These are phyloP conservation scores for Lithobates sylvaticus DNA, from an alignment of 2,797 vertebrate genomes.

Conservation along the genomic window DNA sequence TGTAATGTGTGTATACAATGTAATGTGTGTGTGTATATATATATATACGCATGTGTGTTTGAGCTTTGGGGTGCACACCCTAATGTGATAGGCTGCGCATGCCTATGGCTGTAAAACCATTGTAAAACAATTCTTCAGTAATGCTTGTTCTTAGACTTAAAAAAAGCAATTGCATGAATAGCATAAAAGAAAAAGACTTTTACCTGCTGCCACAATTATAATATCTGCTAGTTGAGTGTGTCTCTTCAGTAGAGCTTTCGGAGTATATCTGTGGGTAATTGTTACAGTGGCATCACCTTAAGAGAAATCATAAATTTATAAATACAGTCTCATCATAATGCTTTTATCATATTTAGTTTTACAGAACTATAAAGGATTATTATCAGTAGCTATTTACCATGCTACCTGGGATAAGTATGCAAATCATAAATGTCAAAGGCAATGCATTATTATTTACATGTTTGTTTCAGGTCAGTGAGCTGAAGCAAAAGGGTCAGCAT, in stretches of 20 bases:
- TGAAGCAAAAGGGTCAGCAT: too few relatives aligned
- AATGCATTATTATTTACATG: too few relatives aligned
- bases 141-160: not conserved
- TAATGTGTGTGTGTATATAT: too few relatives aligned
- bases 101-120: not conserved
- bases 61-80: too few relatives aligned
- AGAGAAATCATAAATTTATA: not conserved
- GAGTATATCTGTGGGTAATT: slow-evolving; percentile 88
- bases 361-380: too few relatives aligned
- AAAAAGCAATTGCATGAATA: not conserved
- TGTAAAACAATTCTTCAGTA: not conserved
- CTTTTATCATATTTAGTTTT: not conserved
- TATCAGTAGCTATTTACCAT: too few relatives aligned
- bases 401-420: too few relatives aligned
- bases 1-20: too few relatives aligned
- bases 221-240: slow-evolving; percentile 85
- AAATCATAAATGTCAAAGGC: too few relatives aligned
- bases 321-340: not conserved
- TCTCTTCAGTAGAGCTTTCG: slow-evolving; percentile 84
- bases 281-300: slow-evolving; percentile 93
- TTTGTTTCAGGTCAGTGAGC: too few relatives aligned
- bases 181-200: slow-evolving; percentile 30
- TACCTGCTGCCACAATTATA: slow-evolving; percentile 88
- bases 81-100: too few relatives aligned
- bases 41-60: too few relatives aligned